Conservation (phyloP, 2,888 invertebrate genomes). For the Mesochorus sp. region DNA sequence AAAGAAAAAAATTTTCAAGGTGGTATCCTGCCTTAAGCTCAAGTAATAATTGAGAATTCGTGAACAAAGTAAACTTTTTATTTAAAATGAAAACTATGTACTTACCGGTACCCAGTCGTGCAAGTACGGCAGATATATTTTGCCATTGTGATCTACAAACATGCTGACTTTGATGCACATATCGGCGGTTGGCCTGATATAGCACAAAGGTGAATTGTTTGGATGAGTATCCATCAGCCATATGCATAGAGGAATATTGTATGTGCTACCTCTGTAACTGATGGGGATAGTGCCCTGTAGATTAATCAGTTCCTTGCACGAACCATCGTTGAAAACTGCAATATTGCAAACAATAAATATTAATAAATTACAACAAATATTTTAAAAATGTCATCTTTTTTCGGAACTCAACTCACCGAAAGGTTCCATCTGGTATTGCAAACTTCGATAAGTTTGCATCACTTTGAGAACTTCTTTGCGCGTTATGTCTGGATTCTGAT, state of each 20-base stretch:
- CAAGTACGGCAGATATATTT: constrained; percentile 97
- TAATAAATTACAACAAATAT: neutral
- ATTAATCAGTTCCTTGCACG: constrained; percentile 90
- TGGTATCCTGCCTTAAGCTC: too few relatives aligned
- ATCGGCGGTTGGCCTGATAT: constrained; percentile 95
- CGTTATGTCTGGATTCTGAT: constrained; percentile 87
- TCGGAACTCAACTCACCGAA: constrained; percentile 85
- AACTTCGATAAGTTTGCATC: constrained; percentile 86
- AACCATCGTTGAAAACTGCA: constrained; percentile 94
- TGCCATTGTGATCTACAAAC: constrained; percentile 97
- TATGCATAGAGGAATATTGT: constrained; percentile 98
- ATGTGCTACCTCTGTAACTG: constrained; percentile 91
- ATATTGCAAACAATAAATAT: constrained; percentile 49
- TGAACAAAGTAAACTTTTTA: too few relatives aligned
- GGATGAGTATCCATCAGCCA: constrained; percentile 99
- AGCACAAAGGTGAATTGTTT: constrained; percentile 96
- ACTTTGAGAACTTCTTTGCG: constrained; percentile 87
- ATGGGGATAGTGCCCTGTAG: constrained; percentile 97
- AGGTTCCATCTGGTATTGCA: constrained; percentile 86
- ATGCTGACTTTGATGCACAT: constrained; percentile 98
- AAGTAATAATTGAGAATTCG: too few relatives aligned
- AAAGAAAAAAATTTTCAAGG: too few relatives aligned
- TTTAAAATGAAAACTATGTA: too few relatives aligned
- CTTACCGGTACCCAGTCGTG: constrained; percentile 94
- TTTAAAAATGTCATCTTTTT: neutral